A percentile compares a stretch with the other conserved stretches of the same genome.
Conservation (phyloP, 2,797 vertebrate genomes). For the Atherinosoma microstoma region DNA sequence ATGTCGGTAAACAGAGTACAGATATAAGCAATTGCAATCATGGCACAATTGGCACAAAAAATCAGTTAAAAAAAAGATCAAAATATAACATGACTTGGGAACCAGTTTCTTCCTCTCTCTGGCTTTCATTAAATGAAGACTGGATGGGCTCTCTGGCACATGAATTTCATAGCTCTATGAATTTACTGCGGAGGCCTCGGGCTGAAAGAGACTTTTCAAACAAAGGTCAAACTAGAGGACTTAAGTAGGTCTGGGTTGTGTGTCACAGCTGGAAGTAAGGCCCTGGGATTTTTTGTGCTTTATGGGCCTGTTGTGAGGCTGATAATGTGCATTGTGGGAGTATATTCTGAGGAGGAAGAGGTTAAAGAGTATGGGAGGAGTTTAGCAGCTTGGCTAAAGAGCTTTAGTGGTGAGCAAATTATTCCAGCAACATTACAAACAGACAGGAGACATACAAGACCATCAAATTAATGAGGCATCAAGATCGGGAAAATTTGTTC, state of each 20-base stretch:
- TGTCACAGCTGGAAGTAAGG: conserved; percentile 82
- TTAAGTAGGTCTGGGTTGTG: conserved; percentile 78
- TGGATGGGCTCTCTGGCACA: conserved; percentile 83
- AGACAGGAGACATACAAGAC: conserved; percentile 22
- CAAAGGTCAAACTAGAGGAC: conserved; percentile 76
- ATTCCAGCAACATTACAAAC: conserved; percentile 43
- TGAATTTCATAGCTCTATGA: conserved; percentile 88
- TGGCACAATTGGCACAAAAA: conserved; percentile 80
- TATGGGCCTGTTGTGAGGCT: conserved; percentile 71
- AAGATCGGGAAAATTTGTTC: conserved; percentile 20
- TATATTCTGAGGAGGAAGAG: conserved; percentile 58
- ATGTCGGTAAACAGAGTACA: conserved; percentile 69
- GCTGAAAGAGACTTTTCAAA: conserved; percentile 79
- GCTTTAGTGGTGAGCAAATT: conserved; percentile 36
- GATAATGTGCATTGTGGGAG: conserved; percentile 75
- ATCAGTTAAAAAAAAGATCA: conserved; percentile 33
- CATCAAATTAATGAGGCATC: conserved; percentile 23
- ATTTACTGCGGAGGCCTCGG: conserved; percentile 80
- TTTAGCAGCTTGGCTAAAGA: conserved; percentile 42
- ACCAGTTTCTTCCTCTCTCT: conserved; percentile 76
- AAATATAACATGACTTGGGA: conserved; percentile 58
- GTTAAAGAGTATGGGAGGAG: conserved; percentile 60
- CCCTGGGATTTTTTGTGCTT: conserved; percentile 73
- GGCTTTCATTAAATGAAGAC: conserved; percentile 87
- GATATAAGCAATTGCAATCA: conserved; percentile 86